Conservation (phyloP, 1,140 invertebrate genomes). For the Heterodera carotae region DNA sequence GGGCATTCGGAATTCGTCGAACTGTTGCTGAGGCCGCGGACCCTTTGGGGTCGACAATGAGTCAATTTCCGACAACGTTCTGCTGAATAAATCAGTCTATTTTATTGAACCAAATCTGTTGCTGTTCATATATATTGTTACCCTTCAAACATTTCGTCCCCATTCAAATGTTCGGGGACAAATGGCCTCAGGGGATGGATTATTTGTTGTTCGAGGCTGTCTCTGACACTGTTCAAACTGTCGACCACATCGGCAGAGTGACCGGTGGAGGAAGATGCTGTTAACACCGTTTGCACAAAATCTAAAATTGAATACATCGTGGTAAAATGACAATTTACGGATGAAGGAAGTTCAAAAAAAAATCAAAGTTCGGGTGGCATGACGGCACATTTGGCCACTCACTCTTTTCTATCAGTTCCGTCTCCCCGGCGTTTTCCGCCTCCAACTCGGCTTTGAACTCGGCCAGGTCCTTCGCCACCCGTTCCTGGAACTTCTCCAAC, state of each 20-base stretch:
- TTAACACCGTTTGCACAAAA: slow-evolving; percentile 10
- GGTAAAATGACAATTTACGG: too few species aligned
- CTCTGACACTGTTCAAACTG: background rate
- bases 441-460: slow-evolving; percentile 44
- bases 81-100: background rate
- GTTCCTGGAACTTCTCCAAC: slow-evolving; percentile 40
- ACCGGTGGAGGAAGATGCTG: background rate
- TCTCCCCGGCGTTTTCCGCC: slow-evolving; percentile 36
- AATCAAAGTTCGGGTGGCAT: background rate
- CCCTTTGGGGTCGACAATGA: background rate
- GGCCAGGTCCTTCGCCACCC: slow-evolving; percentile 35
- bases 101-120: background rate
- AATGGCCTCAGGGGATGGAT: background rate
- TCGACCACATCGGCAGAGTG: slow-evolving; percentile 2
- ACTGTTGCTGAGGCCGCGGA: background rate
- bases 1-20: slow-evolving; percentile 24
- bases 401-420: slow-evolving; percentile 41
- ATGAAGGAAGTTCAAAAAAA: too few species aligned
- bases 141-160: background rate
- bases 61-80: background rate
- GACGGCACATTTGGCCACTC: background rate
- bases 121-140: background rate
- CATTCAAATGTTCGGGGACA: background rate
- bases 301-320: too few species aligned
- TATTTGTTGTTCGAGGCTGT: slow-evolving; percentile 3